phyloP scores from a whole-genome alignment of 2,888 invertebrate species.

The Dryobotodes eremita region DNA sequence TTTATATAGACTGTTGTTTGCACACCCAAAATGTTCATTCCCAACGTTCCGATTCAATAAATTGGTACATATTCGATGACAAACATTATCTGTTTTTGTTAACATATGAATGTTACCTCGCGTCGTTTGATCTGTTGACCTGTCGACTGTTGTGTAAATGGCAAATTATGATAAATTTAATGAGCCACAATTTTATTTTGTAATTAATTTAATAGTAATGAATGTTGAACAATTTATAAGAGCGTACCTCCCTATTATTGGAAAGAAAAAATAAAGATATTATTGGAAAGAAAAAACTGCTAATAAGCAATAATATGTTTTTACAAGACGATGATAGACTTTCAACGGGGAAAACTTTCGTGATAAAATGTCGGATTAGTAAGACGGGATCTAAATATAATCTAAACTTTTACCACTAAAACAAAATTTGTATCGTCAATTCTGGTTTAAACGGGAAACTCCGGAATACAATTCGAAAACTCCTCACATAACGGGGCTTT shows the following conservation, averaged over 20 bases:
- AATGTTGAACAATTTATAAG: neutral
- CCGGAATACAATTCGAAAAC: conserved; percentile 85
- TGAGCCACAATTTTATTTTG: conserved; percentile 33
- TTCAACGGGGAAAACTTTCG: conserved; percentile 44
- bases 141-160: conserved; percentile 35
- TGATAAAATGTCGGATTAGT: conserved; percentile 62
- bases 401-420: conserved; percentile 79
- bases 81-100: conserved; percentile 69
- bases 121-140: conserved; percentile 62
- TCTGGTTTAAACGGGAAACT: conserved; percentile 81
- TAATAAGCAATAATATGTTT: conserved; percentile 22
- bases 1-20: conserved; percentile 81
- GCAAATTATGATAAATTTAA: conserved; percentile 55
- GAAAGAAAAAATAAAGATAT: no score
- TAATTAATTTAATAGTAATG: neutral
- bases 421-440: conserved; percentile 79
- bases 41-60: conserved; percentile 71
- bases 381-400: conserved; percentile 73
- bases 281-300: no score
- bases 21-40: conserved; percentile 73
- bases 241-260: neutral
- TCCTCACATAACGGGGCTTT: conserved; percentile 88
- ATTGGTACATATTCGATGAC: conserved; percentile 73
- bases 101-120: conserved; percentile 53
- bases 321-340: conserved; percentile 37